phyloP scores from a whole-genome alignment of 2,888 invertebrate species.

The Dastarcus helophoroides region DNA sequence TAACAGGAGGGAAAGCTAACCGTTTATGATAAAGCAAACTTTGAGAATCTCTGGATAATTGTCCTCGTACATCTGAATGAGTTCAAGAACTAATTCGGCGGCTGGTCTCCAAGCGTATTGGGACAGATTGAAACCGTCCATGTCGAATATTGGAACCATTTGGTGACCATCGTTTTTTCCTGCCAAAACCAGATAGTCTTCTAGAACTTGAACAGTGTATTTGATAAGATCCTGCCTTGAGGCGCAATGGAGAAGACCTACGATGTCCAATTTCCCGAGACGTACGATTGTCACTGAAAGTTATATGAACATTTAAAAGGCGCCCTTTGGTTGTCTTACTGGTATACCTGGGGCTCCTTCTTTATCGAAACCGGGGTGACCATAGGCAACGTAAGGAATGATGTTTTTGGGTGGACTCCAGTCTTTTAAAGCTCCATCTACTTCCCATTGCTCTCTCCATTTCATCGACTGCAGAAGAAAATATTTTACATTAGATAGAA shows the following conservation, averaged over 20 bases:
- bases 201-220: conserved; percentile 54
- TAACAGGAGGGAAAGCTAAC: conserved; percentile 37
- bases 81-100: conserved; percentile 65
- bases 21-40: conserved; percentile 75
- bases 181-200: conserved; percentile 50
- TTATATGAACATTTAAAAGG: neutral
- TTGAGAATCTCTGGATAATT: conserved; percentile 90
- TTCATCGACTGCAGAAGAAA: conserved; percentile 50
- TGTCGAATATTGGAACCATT: conserved; percentile 61
- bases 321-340: no score
- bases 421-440: conserved; percentile 51
- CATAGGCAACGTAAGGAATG: conserved; percentile 63
- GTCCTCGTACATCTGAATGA: conserved; percentile 79
- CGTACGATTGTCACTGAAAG: conserved; percentile 64
- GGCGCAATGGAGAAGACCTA: conserved; percentile 66
- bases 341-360: conserved; percentile 65
- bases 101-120: conserved; percentile 86
- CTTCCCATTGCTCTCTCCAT: conserved; percentile 67
- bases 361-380: conserved; percentile 69
- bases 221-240: conserved; percentile 62
- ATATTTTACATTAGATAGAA: neutral
- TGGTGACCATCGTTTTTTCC: conserved; percentile 51
- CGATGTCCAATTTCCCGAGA: conserved; percentile 69
- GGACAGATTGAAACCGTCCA: conserved; percentile 64
- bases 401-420: conserved; percentile 66